Base-by-base conservation (phyloP, 1,140 invertebrate species). In the Macrosteles quadrilineatus region DNA sequence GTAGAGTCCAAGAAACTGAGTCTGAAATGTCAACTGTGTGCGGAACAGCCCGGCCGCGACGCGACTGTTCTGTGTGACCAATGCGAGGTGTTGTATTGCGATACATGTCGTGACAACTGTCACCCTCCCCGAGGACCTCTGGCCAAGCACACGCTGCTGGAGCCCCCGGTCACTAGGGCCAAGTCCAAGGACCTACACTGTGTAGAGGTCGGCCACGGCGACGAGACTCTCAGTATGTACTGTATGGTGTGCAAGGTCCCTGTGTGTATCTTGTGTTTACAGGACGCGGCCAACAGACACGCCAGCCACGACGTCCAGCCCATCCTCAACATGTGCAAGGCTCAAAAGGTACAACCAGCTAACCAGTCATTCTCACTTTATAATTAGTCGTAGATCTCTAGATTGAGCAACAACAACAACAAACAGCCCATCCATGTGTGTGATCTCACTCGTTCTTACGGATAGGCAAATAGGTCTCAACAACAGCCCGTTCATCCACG, bases 61-160 rank as follows among this genome's bases (percentile, higher is more conserved):
- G 96, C 97, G 0, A 89, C 91, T 21, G 88, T 95, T 9, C 88
- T 95, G 76, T 98, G 97, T 82, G 94, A 98, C 80, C 96, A 98
- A 81, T 99, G 97, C 83, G 94, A 97, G 80, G 93, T 92, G 17
- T 88, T 95, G 71, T 98, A 98, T 80, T 99, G 97, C 82, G 92
- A 95, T 71, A 82, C 85, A 36, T 99, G 97, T 78, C 87, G 93
- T 1, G 94, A 97, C 74, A 89, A 89, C 14, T 98, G 95, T 81
- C 97, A 99, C 81, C 96, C 97, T 11, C 84, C 88, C 1, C 85
- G 96, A 21, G 96, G 96, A 1, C 95, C 96, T 0, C 82, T 98
- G 74, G 94, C 95, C 65, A 91, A 96, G 76, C 97, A 99, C 80
- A 92, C 90, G 72, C 82, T 98, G 53, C 84, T 88, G 55, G 87